A percentile compares a stretch with the other conserved stretches of the same genome.
Conservation (phyloP, 1,140 invertebrate genomes). For the Drepana arcuata region DNA sequence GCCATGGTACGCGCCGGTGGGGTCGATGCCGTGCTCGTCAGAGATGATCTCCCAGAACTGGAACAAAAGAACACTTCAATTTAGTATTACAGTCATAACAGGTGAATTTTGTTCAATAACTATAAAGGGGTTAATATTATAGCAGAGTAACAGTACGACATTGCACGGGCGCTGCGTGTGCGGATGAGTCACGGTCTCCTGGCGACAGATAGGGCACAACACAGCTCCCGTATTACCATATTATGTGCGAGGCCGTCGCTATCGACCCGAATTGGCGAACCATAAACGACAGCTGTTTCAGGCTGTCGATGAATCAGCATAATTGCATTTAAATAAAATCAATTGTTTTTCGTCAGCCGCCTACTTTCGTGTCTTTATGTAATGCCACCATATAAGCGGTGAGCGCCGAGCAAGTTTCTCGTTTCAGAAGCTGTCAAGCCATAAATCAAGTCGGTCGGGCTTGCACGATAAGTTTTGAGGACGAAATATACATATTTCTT, state of each 20-base stretch:
- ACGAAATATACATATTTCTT: constrained; percentile 13
- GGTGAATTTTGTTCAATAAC: too few relatives aligned
- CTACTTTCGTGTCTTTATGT: constrained; percentile 23
- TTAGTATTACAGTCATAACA: constrained; percentile 1
- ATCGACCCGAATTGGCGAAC: constrained; percentile 13
- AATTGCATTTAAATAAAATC: constrained; percentile 11
- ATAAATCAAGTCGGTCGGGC: constrained; percentile 20
- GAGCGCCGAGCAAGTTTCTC: constrained; percentile 21
- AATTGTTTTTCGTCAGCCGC: too few relatives aligned
- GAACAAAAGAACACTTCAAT: constrained; percentile 38
- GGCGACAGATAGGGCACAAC: constrained; percentile 12
- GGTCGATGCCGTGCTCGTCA: constrained; percentile 91
- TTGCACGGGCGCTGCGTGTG: constrained; percentile 1
- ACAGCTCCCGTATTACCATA: constrained; percentile 15
- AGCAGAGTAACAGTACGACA: too few relatives aligned
- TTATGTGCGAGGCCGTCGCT: constrained; percentile 14
- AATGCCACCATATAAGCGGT: constrained; percentile 30
- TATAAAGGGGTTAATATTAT: too few relatives aligned
- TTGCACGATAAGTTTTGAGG: too few relatives aligned
- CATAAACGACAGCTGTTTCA: constrained; percentile 10
- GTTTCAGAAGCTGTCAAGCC: constrained; percentile 18
- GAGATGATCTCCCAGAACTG: constrained; percentile 97
- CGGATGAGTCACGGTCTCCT: constrained; percentile 14
- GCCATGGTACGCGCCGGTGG: constrained; percentile 85
- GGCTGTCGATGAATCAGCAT: constrained; percentile 6